Evolutionary conservation across 1,140 invertebrate species (phyloP).

Genomic region (Patella vulgata): DNA sequence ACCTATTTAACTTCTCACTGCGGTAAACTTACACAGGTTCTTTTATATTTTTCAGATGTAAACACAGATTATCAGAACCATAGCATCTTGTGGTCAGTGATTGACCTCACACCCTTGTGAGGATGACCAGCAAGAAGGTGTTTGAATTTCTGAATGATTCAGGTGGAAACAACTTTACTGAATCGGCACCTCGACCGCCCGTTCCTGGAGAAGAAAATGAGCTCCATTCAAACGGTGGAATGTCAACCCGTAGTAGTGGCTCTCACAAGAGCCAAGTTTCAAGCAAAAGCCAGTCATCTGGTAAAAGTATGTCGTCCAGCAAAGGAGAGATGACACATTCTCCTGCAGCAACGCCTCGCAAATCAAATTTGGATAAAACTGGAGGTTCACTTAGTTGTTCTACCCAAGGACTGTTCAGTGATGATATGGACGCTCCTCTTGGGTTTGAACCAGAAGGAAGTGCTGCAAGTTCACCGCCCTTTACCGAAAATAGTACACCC

Average conservation of each 20-base stretch:
- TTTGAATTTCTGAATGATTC: slow-evolving; percentile 61
- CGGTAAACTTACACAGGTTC: too few species aligned
- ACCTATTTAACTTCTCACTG: too few species aligned
- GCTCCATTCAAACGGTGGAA: slow-evolving; percentile 56
- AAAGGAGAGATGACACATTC: slow-evolving; percentile 51
- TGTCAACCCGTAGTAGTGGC: slow-evolving; percentile 57
- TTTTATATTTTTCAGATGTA: slow-evolving; percentile 3
- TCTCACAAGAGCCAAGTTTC: slow-evolving; percentile 57
- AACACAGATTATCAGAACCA: background rate
- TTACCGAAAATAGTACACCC: slow-evolving; percentile 72
- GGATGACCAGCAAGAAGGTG: slow-evolving; percentile 58
- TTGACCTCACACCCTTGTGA: slow-evolving; percentile 17
- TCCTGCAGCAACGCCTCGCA: slow-evolving; percentile 56
- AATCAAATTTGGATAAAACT: slow-evolving; percentile 56
- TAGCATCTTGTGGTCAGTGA: slow-evolving; percentile 7
- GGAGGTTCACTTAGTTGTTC: slow-evolving; percentile 13
- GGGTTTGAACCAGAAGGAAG: slow-evolving; percentile 66
- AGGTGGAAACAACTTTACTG: slow-evolving; percentile 63
- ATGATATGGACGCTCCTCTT: slow-evolving; percentile 53
- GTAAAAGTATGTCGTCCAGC: slow-evolving; percentile 51
- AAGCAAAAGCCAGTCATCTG: slow-evolving; percentile 41
- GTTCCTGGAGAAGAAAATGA: slow-evolving; percentile 67
- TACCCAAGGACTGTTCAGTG: slow-evolving; percentile 20
- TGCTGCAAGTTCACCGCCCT: slow-evolving; percentile 60
- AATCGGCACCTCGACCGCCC: slow-evolving; percentile 61